phyloP scores from a whole-genome alignment of 1,140 invertebrate genomes.

The Saccostrea echinata region DNA sequence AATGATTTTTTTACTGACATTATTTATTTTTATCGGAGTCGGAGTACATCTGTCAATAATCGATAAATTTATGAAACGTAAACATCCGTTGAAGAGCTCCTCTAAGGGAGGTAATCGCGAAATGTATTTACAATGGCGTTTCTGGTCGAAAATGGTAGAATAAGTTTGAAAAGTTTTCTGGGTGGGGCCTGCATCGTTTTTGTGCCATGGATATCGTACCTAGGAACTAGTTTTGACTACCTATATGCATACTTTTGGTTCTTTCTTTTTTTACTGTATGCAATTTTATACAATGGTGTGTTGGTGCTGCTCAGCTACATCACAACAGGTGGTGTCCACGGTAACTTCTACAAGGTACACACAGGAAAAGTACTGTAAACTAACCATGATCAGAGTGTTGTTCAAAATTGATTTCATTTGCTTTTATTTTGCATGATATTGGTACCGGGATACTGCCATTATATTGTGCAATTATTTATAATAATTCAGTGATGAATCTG shows the following conservation, averaged over 20 bases:
- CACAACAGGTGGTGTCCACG: background rate
- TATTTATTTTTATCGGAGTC: background rate
- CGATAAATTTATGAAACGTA: background rate
- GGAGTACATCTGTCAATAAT: background rate
- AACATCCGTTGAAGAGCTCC: too few relatives aligned
- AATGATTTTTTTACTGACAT: too few relatives aligned
- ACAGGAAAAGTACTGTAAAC: background rate
- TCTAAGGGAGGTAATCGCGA: background rate
- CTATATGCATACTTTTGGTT: constrained; percentile 57
- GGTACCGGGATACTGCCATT: too few relatives aligned
- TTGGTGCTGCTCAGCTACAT: constrained; percentile 40
- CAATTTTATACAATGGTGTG: constrained; percentile 48
- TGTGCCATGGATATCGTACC: constrained; percentile 44
- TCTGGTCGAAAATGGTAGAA: constrained; percentile 21
- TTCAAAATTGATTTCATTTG: background rate
- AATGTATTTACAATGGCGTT: background rate
- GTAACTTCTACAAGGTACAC: background rate
- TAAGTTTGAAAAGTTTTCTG: constrained; percentile 22
- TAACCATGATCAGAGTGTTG: too few relatives aligned
- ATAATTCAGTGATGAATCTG: too few relatives aligned
- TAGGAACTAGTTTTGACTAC: constrained; percentile 40
- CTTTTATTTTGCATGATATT: too few relatives aligned
- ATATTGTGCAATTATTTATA: too few relatives aligned
- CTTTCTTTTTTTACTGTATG: constrained; percentile 46
- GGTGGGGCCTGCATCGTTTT: constrained; percentile 40